phyloP scores from a whole-genome alignment of 2,888 invertebrate genomes.

The Epinotia ramella region DNA sequence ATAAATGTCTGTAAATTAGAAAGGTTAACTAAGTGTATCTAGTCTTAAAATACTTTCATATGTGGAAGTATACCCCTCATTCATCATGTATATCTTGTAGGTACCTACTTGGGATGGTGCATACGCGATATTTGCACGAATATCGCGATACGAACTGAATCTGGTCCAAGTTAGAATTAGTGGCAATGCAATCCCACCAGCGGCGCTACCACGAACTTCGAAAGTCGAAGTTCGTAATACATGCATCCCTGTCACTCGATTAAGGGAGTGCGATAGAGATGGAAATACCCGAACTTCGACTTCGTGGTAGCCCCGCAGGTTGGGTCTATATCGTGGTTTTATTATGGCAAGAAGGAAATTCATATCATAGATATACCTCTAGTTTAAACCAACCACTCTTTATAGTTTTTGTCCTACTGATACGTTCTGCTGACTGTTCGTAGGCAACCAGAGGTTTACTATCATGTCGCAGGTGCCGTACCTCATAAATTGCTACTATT shows the following conservation, averaged over 20 bases:
- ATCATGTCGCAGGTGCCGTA: constrained; percentile 36
- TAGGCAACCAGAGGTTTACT: constrained; percentile 13
- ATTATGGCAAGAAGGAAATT: neutral
- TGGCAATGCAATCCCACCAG: no score
- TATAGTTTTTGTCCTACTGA: neutral
- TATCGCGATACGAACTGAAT: neutral
- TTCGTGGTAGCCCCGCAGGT: no score
- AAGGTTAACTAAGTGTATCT: no score
- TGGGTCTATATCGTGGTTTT: neutral
- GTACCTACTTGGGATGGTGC: neutral
- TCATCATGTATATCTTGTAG: neutral
- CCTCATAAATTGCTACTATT: constrained; percentile 43
- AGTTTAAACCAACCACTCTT: no score
- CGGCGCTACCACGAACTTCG: no score
- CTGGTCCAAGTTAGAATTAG: neutral
- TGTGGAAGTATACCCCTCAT: neutral
- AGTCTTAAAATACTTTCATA: no score
- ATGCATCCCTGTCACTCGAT: no score
- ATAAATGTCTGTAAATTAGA: neutral
- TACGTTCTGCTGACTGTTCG: constrained; percentile 15
- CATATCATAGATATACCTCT: no score
- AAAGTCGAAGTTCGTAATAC: no score
- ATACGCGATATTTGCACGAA: neutral
- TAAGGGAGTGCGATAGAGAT: no score
- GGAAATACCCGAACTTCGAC: no score